These are phyloP conservation scores for Dascillus cervinus DNA, from an alignment of 2,888 invertebrate species.

Conservation along the genomic window DNA sequence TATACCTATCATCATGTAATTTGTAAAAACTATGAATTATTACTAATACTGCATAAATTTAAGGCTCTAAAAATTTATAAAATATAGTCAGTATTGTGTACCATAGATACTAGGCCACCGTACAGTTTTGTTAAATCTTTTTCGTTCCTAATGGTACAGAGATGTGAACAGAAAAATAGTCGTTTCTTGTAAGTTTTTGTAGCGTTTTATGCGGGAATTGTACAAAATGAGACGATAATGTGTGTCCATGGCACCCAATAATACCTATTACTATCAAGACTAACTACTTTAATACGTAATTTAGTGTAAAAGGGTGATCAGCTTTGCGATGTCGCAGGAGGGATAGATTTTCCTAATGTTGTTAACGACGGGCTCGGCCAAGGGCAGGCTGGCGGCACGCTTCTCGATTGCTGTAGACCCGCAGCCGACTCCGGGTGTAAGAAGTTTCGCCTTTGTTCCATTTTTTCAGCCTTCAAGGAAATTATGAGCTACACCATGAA, in stretches of 20 bases:
- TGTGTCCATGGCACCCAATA: constrained; percentile 25
- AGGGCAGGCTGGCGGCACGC: constrained; percentile 58
- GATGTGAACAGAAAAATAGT: constrained; percentile 1
- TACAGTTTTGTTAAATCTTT: too few species aligned
- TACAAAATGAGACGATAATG: constrained; percentile 5
- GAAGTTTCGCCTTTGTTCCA: constrained; percentile 77
- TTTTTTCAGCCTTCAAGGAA: constrained; percentile 61
- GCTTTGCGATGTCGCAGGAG: constrained; percentile 33
- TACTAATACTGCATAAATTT: constrained; percentile 35
- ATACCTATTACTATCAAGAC: constrained; percentile 22
- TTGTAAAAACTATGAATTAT: constrained; percentile 22
- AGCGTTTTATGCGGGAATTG: not conserved
- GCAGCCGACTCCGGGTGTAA: constrained; percentile 84
- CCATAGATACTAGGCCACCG: constrained; percentile 6
- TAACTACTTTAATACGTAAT: constrained; percentile 16
- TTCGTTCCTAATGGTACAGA: too few species aligned
- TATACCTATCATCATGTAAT: constrained; percentile 15
- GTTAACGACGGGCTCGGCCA: constrained; percentile 76
- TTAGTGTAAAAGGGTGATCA: constrained; percentile 26
- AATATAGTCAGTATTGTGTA: constrained; percentile 19
- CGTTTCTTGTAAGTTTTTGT: too few species aligned
- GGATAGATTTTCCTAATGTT: constrained; percentile 38
- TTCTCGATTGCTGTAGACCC: constrained; percentile 41
- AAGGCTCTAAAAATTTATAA: constrained; percentile 30
- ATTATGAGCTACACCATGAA: too few species aligned